Base-by-base conservation (phyloP, 2,888 invertebrate species). In the Eugnorisma glareosa region DNA sequence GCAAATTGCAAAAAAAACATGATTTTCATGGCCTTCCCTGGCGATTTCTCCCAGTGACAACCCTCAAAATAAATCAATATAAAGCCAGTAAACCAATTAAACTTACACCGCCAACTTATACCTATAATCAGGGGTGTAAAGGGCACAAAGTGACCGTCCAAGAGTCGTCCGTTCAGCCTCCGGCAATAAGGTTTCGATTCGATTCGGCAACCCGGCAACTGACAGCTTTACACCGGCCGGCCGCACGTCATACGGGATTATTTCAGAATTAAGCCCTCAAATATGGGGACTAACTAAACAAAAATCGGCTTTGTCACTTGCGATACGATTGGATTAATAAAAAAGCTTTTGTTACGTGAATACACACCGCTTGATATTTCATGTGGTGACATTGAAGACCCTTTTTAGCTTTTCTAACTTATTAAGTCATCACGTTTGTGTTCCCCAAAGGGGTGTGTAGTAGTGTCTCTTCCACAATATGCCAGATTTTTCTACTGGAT, bases 181-280 rank as follows among this genome's bases (percentile, higher is more conserved):
- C n/a, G 54, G 40, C 67, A 40, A 77, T 68, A 79, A 66, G 67
- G 77, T 67, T 57, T 51, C 75, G 64, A 43, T 76, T 79, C 67
- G 73, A 66, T 75, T 31, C 45, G 13, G n/a, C 85, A 85, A 85
- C 77, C 79, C 61, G 66, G 13, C 13, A 70, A 79, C 69, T 57
- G 72, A 76, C 75, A 87, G 70, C 81, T 73, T 83, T 69, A 74
- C 72, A 80, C 68, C 48, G 18, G 28, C 31, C 54, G 37, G 28
- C 31, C 54, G 37, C 48, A 64, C 73, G 79, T 75, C 78, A 74
- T 43, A 67, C 18, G 61, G 73, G 76, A 67, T 85, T 82, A 84
- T 54, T 28, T 43, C 51, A 21, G 73, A 77, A 71, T 77, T 72
- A 66, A 69, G 28, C 61, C 48, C 37, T 43, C 48, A 69, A 67